A percentile compares a stretch with the other conserved stretches of the same genome.
Evolutionary conservation across 2,888 invertebrate species (phyloP).

Genomic region (Leucophenga montana): DNA sequence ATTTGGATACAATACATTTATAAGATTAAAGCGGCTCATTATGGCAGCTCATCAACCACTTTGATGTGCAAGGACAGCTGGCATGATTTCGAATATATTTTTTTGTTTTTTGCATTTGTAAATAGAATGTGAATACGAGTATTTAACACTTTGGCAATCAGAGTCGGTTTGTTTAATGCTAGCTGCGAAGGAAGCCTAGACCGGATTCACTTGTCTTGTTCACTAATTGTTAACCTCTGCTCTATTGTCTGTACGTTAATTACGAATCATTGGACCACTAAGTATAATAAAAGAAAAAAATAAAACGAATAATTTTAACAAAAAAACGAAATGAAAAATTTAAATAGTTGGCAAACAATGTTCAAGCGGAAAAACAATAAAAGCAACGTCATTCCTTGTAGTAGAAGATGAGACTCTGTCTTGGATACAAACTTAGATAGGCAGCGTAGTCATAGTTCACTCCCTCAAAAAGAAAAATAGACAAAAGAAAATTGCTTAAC

Average conservation of each 20-base stretch:
- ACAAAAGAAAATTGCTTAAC: slow-evolving; percentile 20
- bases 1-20: neutral
- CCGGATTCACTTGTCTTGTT: slow-evolving; percentile 25
- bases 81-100: neutral
- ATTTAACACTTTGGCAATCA: neutral
- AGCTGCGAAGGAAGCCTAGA: neutral
- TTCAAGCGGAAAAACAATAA: slow-evolving; percentile 27
- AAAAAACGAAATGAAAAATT: slow-evolving; percentile 14
- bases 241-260: slow-evolving; percentile 16
- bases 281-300: slow-evolving; percentile 33
- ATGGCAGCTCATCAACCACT: too few relatives aligned
- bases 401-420: too few relatives aligned
- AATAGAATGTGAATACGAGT: neutral
- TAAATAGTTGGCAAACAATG: slow-evolving; percentile 12
- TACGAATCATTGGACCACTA: slow-evolving; percentile 3
- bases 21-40: neutral
- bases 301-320: slow-evolving; percentile 35
- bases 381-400: slow-evolving; percentile 31
- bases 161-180: neutral
- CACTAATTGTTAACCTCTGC: slow-evolving; percentile 12
- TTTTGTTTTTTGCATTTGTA: neutral
- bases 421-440: too few relatives aligned
- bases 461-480: slow-evolving; percentile 20
- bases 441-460: slow-evolving; percentile 63
- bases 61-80: slow-evolving; percentile 14